Percentiles rank a stretch among this genome's conserved stretches.
Conservation (phyloP, 2,888 invertebrate genomes). For the Cylindroiulus punctatus region DNA sequence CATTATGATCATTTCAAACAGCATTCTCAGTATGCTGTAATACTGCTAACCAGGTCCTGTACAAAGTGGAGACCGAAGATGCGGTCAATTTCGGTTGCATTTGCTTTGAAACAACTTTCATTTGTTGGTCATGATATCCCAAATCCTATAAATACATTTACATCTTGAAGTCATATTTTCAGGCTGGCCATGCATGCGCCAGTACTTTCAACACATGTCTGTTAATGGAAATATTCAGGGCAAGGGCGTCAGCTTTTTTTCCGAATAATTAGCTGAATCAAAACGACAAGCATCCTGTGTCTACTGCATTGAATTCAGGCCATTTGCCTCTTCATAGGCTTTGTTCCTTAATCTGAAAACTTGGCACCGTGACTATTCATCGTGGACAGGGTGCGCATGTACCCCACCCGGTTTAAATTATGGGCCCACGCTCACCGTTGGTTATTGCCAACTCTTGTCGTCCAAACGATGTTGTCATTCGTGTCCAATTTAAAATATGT, state of each 20-base stretch:
- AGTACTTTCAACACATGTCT: background rate
- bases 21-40: too few relatives aligned
- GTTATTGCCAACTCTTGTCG: background rate
- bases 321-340: slow-evolving; percentile 27
- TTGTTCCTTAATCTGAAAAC: slow-evolving; percentile 36
- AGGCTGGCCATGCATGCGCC: background rate
- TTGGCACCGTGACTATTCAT: slow-evolving; percentile 15
- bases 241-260: slow-evolving; percentile 15
- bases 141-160: too few relatives aligned
- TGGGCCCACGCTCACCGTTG: background rate
- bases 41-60: too few relatives aligned
- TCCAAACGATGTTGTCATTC: slow-evolving; percentile 25
- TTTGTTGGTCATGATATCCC: background rate
- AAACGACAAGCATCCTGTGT: slow-evolving; percentile 35
- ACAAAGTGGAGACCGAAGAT: background rate
- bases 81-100: background rate
- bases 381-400: background rate
- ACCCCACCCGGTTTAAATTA: slow-evolving; percentile 7
- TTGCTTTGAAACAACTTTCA: background rate
- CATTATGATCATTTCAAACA: too few relatives aligned
- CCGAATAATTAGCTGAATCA: background rate
- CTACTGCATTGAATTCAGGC: slow-evolving; percentile 43
- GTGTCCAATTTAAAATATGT: slow-evolving; percentile 15
- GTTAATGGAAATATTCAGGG: slow-evolving; percentile 24
- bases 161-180: background rate